Evolutionary conservation across 2,888 invertebrate species (phyloP).

Genomic region (Pyrrhosoma nymphula): DNA sequence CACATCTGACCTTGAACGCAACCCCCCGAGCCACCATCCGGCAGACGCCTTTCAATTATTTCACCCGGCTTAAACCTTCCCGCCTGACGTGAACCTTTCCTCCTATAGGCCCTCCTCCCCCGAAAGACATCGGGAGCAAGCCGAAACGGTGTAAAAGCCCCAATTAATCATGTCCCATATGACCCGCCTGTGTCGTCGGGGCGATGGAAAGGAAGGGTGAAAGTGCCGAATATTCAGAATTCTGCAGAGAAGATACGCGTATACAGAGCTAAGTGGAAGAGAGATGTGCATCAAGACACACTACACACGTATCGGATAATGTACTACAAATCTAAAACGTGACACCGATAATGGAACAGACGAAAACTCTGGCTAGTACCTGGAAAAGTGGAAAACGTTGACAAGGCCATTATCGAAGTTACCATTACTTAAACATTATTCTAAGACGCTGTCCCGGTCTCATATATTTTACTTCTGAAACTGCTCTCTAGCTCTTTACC

Average conservation of each 20-base stretch:
- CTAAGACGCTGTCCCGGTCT: no score
- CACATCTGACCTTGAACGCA: not conserved
- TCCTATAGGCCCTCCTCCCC: not conserved
- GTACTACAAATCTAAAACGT: no score
- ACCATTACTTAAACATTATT: no score
- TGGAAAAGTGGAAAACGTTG: no score
- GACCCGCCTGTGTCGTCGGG: not conserved
- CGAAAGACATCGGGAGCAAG: not conserved
- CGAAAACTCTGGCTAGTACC: no score
- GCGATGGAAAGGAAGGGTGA: not conserved
- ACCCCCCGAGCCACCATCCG: not conserved
- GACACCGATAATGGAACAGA: no score
- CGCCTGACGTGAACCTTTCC: not conserved
- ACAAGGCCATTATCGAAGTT: no score
- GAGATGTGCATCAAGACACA: no score
- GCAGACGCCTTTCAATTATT: slow-evolving; percentile 2
- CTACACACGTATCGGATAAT: no score
- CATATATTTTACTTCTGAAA: no score
- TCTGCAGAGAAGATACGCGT: not conserved
- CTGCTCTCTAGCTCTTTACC: no score
- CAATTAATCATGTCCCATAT: slow-evolving; percentile 14
- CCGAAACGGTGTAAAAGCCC: not conserved
- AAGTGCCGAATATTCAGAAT: not conserved
- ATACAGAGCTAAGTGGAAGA: not conserved
- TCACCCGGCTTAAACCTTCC: not conserved